Percentiles rank a stretch among this genome's conserved stretches.
Evolutionary conservation across 2,797 vertebrate genomes (phyloP).

Genomic region (Anguilla pacifica): DNA sequence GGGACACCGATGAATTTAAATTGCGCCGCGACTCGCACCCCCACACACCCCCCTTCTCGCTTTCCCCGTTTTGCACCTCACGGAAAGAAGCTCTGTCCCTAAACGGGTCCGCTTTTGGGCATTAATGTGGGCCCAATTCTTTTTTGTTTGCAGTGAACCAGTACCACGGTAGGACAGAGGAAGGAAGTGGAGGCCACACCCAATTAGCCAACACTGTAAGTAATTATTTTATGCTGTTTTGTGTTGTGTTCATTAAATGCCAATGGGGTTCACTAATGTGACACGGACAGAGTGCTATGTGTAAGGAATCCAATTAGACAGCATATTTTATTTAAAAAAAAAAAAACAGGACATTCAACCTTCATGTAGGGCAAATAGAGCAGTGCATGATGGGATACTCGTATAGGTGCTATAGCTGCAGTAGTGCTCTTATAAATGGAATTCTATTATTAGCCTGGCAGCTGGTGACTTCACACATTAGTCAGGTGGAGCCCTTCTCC

Average conservation of each 20-base stretch:
- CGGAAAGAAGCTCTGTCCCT: neutral
- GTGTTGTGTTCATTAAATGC: neutral
- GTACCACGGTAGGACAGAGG: constrained; percentile 42
- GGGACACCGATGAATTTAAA: constrained; percentile 18
- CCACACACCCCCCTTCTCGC: neutral
- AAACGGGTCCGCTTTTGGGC: neutral
- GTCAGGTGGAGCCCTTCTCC: constrained; percentile 68
- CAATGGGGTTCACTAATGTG: neutral
- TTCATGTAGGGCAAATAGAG: neutral
- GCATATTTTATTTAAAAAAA: neutral
- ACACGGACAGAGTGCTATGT: neutral
- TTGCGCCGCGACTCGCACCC: neutral
- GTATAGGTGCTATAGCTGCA: neutral
- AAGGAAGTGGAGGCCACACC: constrained; percentile 21
- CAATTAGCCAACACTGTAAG: constrained; percentile 55
- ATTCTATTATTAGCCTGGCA: constrained; percentile 28
- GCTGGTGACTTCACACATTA: neutral
- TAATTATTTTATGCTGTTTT: constrained; percentile 28
- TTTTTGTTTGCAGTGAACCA: constrained; percentile 54
- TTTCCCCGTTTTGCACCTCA: neutral
- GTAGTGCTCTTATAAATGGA: constrained; percentile 12
- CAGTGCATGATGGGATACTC: neutral
- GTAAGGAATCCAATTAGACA: neutral
- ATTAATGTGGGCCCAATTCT: neutral
- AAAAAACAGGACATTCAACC: neutral